Evolutionary conservation across 1,140 invertebrate species (phyloP).

Genomic region (Sycophila sp.): DNA sequence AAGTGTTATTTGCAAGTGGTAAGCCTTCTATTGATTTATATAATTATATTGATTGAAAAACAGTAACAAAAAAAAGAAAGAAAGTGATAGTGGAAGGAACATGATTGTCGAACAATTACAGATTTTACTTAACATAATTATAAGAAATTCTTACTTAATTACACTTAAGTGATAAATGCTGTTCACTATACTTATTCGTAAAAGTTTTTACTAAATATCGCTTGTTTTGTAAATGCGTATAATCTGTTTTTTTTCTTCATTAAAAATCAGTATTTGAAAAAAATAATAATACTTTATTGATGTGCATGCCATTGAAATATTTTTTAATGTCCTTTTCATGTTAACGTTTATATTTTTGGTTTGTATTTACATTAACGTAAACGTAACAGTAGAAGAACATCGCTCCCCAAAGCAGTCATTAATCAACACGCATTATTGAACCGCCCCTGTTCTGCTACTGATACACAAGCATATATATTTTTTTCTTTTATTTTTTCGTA

Average conservation of each 20-base stretch:
- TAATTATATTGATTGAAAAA: too few species aligned
- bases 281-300: slow-evolving; percentile 9
- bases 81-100: slow-evolving; percentile 28
- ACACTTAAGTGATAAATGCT: slow-evolving; percentile 23
- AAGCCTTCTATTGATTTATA: slow-evolving; percentile 18
- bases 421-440: neutral
- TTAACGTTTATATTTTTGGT: slow-evolving; percentile 9
- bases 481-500: neutral
- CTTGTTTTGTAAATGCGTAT: slow-evolving; percentile 42
- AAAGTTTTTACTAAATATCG: slow-evolving; percentile 33
- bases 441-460: neutral
- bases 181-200: slow-evolving; percentile 20
- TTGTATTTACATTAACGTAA: neutral
- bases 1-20: slow-evolving; percentile 15
- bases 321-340: slow-evolving; percentile 12
- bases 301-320: slow-evolving; percentile 33
- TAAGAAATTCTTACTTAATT: slow-evolving; percentile 5
- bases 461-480: slow-evolving; percentile 11
- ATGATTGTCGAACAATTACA: slow-evolving; percentile 31
- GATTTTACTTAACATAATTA: slow-evolving; percentile 7
- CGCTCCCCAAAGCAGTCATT: neutral
- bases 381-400: neutral
- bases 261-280: slow-evolving; percentile 23
- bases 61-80: neutral
- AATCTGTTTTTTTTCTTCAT: slow-evolving; percentile 3